phyloP scores from a whole-genome alignment of 30 jellyfish, hydroid and myxozoan species.

The Aurelia coerulea region DNA sequence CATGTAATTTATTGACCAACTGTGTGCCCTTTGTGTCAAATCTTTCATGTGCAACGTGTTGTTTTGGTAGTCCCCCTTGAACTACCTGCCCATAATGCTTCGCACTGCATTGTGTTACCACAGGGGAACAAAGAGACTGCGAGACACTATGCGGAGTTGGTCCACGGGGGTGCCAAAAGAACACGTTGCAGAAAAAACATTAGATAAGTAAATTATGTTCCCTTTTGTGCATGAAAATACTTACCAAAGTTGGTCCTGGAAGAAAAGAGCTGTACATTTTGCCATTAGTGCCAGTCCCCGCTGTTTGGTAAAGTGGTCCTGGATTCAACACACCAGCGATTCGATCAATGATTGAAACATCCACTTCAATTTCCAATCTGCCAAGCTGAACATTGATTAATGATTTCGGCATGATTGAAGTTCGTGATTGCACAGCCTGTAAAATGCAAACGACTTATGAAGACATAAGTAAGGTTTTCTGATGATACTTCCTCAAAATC shows the following conservation, averaged over 20 bases:
- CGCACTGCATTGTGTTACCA: too few relatives aligned
- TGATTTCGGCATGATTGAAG: slow-evolving; percentile 83
- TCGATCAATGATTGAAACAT: slow-evolving; percentile 89
- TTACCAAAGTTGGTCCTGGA: slow-evolving; percentile 64
- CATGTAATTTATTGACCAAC: too few relatives aligned
- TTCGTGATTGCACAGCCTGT: slow-evolving; percentile 93
- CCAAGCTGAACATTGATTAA: slow-evolving; percentile 63
- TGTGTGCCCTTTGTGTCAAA: too few relatives aligned
- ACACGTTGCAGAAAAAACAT: too few relatives aligned
- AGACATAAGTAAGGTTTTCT: neutral
- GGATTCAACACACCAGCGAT: slow-evolving; percentile 82
- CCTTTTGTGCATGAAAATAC: neutral
- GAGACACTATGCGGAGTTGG: too few relatives aligned
- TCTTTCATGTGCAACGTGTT: too few relatives aligned
- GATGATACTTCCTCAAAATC: too few relatives aligned
- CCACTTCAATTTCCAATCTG: slow-evolving; percentile 73
- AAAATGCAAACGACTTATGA: neutral
- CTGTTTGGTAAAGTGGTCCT: slow-evolving; percentile 60
- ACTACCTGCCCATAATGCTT: too few relatives aligned
- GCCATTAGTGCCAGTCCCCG: slow-evolving; percentile 1
- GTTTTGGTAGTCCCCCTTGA: too few relatives aligned
- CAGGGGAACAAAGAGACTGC: too few relatives aligned
- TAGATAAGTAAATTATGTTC: too few relatives aligned
- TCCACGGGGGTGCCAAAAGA: too few relatives aligned
- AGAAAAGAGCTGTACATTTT: slow-evolving; percentile 80